Evolutionary conservation across 2,888 invertebrate species (phyloP), one percentile per base, ranked within the genome.

Genomic region (Athalia circularis): DNA sequence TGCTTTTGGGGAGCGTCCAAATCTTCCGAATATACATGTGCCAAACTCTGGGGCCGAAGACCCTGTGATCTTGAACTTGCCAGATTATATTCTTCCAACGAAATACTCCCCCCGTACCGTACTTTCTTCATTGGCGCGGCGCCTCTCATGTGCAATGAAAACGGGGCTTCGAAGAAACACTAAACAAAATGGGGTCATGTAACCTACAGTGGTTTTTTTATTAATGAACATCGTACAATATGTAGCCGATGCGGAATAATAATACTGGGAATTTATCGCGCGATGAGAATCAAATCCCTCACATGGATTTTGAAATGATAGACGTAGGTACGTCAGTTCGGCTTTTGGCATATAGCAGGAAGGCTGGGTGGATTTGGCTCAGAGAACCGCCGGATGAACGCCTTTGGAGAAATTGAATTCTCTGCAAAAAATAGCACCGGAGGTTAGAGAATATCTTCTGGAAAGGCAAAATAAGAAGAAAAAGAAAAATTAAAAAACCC

Each of bases 61-160:
- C 62, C 75, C 62, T 15, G 43, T 75, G 75, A 75, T 75, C 62
- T 75, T 75, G 75, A 75, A 75, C 75, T 75, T 75, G 75, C 48
- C 57, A 45, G 62, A 62, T 11, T 29, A 29, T 29, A 29, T 29
- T 29, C 29, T 29, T 29, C 29, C 29, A 29, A 29, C 29, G 29
- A 29, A 29, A 29, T 29, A 29, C 29, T n/a, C 29, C 29, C 29
- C 29, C 29, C 29, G 29, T 29, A 29, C 29, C 29, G 29, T 29
- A 29, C 29, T 2, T 29, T 62, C 62, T 45, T 62, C 50, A 62
- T 57, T 62, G n/a, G 45, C 59, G 54, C 8, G 48, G 43, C 29
- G 50, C 50, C 3, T 29, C 13, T 62, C 57, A 4, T 5, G n/a
- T n/a, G 9, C 52, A 15, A 59, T 45, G 47, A 43, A 59, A 61